A percentile compares a stretch with the other conserved stretches of the same genome.
These are phyloP conservation scores for Patella vulgata DNA, from an alignment of 1,140 invertebrate species.

Conservation along the genomic window DNA sequence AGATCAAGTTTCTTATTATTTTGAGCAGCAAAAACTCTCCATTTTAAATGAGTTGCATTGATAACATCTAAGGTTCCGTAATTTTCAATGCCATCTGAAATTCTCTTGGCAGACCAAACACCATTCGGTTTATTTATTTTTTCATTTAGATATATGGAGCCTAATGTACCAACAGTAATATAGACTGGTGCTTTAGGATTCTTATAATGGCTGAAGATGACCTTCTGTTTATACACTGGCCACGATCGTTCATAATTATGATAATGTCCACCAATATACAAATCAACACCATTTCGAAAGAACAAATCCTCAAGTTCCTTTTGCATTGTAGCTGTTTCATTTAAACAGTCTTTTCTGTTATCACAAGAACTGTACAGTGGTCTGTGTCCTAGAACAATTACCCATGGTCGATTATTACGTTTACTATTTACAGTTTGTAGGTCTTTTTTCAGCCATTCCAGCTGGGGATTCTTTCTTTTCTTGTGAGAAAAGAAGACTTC, in stretches of 20 bases:
- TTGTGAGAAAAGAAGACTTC: conserved; percentile 42
- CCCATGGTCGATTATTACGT: conserved; percentile 58
- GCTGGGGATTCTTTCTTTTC: conserved; percentile 29
- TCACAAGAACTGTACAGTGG: conserved; percentile 61
- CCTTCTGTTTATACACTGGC: conserved; percentile 88
- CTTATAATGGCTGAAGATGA: conserved; percentile 58
- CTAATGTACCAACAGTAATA: conserved; percentile 50
- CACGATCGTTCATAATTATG: conserved; percentile 94
- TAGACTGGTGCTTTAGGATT: conserved; percentile 54
- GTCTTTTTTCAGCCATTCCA: conserved; percentile 55
- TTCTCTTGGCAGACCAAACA: conserved; percentile 47
- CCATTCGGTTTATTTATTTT: conserved; percentile 30
- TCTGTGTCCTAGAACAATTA: conserved; percentile 61
- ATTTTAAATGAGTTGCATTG: conserved; percentile 87
- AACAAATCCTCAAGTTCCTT: conserved; percentile 83
- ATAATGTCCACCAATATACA: conserved; percentile 96
- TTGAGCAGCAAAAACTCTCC: conserved; percentile 84
- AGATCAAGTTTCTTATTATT: conserved; percentile 51
- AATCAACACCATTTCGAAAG: conserved; percentile 88
- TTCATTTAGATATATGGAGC: conserved; percentile 60
- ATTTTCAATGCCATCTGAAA: conserved; percentile 43
- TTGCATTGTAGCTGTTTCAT: conserved; percentile 27
- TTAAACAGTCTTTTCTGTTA: conserved; percentile 69
- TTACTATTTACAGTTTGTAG: conserved; percentile 46
- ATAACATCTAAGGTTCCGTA: conserved; percentile 84